Conservation (phyloP, 2,113 vertebrate species). For the Petroica traversi region DNA sequence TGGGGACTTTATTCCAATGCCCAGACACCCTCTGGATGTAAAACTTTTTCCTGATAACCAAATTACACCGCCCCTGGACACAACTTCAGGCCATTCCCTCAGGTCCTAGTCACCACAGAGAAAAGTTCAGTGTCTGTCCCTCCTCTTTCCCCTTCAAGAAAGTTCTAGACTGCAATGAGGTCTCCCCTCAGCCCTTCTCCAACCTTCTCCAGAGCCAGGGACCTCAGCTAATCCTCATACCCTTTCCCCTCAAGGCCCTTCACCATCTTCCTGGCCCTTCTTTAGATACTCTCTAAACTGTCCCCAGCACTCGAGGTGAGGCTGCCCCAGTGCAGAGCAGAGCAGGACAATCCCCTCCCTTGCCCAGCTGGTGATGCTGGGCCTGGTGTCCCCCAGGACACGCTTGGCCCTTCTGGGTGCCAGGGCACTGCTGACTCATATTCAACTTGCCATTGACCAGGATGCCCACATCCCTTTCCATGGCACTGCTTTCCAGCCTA, state of each 20-base stretch:
- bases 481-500: accelerated
- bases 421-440: not conserved
- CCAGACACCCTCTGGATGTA: accelerated
- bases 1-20: not conserved
- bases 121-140: not conserved
- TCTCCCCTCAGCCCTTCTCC: not conserved
- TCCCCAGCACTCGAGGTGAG: not conserved
- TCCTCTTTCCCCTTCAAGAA: not conserved
- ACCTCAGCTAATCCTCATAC: not conserved
- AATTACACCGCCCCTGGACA: not conserved
- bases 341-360: not conserved
- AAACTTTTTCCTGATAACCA: not conserved
- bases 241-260: not conserved
- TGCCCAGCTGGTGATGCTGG: accelerated
- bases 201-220: not conserved
- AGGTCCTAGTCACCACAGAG: not conserved
- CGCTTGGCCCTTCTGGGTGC: accelerated
- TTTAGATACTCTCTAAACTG: not conserved
- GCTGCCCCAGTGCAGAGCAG: not conserved
- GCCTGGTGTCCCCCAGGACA: not conserved
- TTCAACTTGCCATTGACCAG: not conserved
- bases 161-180: not conserved
- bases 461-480: not conserved
- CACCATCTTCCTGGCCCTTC: not conserved
- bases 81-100: not conserved